Evolutionary conservation across 2,797 vertebrate genomes (phyloP).

Genomic region (Manis crassicaudata): DNA sequence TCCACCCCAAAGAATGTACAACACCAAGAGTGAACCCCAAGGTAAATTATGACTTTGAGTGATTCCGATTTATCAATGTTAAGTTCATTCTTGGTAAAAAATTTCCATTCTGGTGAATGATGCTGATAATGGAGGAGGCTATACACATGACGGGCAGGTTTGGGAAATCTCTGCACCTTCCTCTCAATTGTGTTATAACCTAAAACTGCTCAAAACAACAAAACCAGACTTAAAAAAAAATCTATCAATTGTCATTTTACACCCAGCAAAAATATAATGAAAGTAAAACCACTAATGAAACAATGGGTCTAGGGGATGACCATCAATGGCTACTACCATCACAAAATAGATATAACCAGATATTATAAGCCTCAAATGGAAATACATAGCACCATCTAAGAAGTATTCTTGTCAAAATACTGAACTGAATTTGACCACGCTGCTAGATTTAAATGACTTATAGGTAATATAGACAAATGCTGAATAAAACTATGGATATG

Average conservation of each 20-base stretch:
- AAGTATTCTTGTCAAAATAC: not conserved
- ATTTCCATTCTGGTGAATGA: not conserved
- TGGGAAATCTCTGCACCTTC: not conserved
- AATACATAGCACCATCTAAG: not conserved
- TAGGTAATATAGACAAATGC: not conserved
- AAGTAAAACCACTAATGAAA: not conserved
- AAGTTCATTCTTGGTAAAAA: not conserved
- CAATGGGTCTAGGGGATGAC: not conserved
- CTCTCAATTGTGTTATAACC: not conserved
- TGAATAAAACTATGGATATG: not conserved
- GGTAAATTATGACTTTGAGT: not conserved
- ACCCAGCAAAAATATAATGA: not conserved
- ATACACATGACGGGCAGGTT: not conserved
- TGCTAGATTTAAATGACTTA: not conserved
- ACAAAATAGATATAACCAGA: not conserved
- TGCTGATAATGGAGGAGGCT: not conserved
- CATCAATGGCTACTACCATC: not conserved
- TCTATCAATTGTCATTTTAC: constrained; percentile 12
- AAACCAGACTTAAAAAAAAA: not conserved
- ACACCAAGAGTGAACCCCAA: not conserved
- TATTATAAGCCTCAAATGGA: not conserved
- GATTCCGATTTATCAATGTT: not conserved
- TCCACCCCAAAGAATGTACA: not conserved
- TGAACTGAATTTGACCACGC: not conserved
- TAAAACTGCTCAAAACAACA: not conserved